Evolutionary conservation across 2,888 invertebrate genomes (phyloP).

Genomic region (Clanis bilineata): DNA sequence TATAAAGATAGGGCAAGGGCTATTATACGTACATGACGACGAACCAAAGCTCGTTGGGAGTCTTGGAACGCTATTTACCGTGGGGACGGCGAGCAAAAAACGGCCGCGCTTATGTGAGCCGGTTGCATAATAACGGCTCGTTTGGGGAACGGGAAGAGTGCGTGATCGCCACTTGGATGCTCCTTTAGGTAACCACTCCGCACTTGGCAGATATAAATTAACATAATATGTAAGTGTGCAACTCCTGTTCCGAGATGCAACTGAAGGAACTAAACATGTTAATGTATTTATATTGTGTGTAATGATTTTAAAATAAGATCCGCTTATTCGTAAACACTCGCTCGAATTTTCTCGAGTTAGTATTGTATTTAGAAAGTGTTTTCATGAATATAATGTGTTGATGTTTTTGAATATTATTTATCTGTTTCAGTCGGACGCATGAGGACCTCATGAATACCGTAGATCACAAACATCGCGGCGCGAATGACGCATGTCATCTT

Average conservation of each 20-base stretch:
- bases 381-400: constrained; percentile 27
- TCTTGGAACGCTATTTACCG: constrained; percentile 67
- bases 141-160: constrained; percentile 61
- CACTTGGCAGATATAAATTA: constrained; percentile 6
- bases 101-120: constrained; percentile 58
- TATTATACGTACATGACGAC: constrained; percentile 64
- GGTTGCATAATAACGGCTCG: constrained; percentile 72
- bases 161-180: constrained; percentile 55
- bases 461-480: not conserved
- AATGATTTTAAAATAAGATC: constrained; percentile 16
- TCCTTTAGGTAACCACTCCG: constrained; percentile 2
- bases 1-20: constrained; percentile 80
- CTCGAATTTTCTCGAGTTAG: constrained; percentile 22
- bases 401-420: constrained; percentile 24
- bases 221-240: constrained; percentile 12
- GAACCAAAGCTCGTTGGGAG: constrained; percentile 54
- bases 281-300: constrained; percentile 4
- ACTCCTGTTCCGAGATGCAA: not conserved
- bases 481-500: constrained; percentile 29
- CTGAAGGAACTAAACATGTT: constrained; percentile 13
- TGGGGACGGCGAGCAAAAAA: constrained; percentile 69
- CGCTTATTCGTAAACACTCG: constrained; percentile 16
- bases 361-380: constrained; percentile 19
- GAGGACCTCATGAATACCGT: constrained; percentile 24
- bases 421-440: constrained; percentile 18